A percentile compares a stretch with the other conserved stretches of the same genome.
Evolutionary conservation across 2,797 vertebrate genomes (phyloP).

Genomic region (Centroberyx gerrardi): DNA sequence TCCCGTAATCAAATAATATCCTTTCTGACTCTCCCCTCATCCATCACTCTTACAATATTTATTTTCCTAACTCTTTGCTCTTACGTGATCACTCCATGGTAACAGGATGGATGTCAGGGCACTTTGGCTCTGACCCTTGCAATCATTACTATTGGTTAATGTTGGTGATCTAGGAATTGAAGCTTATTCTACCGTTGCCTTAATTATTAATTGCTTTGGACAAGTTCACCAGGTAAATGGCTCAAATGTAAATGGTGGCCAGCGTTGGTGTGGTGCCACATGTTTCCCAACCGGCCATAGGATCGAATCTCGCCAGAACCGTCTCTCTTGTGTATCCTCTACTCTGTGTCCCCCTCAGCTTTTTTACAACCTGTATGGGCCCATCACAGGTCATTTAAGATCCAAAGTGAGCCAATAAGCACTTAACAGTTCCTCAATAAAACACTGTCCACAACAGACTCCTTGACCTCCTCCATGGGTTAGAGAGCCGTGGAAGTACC

Average conservation of each 20-base stretch:
- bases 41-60: not conserved
- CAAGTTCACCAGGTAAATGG: constrained; percentile 32
- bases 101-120: not conserved
- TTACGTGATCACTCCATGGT: constrained; percentile 15
- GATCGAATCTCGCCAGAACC: not conserved
- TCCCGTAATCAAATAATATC: not conserved
- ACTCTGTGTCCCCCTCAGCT: not conserved
- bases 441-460: constrained; percentile 25
- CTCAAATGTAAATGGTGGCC: constrained; percentile 20
- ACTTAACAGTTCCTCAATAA: not conserved
- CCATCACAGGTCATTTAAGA: constrained; percentile 4
- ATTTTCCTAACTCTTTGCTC: not conserved
- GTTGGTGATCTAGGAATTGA: not conserved
- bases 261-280: constrained; percentile 2
- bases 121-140: constrained; percentile 7
- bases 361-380: constrained; percentile 9
- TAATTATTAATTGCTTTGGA: constrained; percentile 4
- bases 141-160: constrained; percentile 24
- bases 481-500: not conserved
- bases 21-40: too few relatives aligned
- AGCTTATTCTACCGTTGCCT: not conserved
- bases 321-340: not conserved
- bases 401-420: constrained; percentile 3
- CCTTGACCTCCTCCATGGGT: not conserved
- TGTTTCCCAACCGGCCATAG: constrained; percentile 18